A percentile compares a stretch with the other conserved stretches of the same genome.
Conservation (phyloP, 2,888 invertebrate species). For the Villa cingulata region DNA sequence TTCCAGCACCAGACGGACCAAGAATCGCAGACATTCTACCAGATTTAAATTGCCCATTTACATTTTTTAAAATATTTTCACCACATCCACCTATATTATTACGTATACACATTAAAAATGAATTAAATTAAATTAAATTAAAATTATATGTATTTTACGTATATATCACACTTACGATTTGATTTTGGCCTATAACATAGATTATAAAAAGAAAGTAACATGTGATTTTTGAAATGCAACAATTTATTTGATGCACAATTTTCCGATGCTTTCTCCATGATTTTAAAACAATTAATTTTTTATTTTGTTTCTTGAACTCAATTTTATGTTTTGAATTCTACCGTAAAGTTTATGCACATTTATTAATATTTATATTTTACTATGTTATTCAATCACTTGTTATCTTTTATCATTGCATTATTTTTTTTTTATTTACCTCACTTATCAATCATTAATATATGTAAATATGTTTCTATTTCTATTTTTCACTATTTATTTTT, state of each 20-base stretch:
- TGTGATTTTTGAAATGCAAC: neutral
- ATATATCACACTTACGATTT: constrained; percentile 1
- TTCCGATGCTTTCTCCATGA: neutral
- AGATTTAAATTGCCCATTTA: constrained; percentile 46
- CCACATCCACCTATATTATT: neutral
- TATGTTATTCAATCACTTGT: too few relatives aligned
- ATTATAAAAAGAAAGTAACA: constrained; percentile 2
- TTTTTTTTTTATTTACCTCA: too few relatives aligned
- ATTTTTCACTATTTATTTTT: too few relatives aligned
- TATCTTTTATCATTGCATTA: too few relatives aligned
- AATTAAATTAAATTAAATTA: neutral
- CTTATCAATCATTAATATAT: too few relatives aligned
- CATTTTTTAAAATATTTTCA: constrained; percentile 38
- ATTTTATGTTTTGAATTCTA: too few relatives aligned
- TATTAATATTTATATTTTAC: too few relatives aligned
- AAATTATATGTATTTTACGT: too few relatives aligned
- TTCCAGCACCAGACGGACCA: constrained; percentile 63
- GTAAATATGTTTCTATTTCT: too few relatives aligned
- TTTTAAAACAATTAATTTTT: neutral
- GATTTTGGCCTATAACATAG: constrained; percentile 1
- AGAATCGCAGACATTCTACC: constrained; percentile 50
- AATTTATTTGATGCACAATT: neutral
- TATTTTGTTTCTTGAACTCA: too few relatives aligned
- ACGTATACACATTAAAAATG: neutral
- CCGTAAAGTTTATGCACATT: too few relatives aligned